Evolutionary conservation across 2,888 invertebrate species (phyloP).

Genomic region (Mactromeris polynyma): DNA sequence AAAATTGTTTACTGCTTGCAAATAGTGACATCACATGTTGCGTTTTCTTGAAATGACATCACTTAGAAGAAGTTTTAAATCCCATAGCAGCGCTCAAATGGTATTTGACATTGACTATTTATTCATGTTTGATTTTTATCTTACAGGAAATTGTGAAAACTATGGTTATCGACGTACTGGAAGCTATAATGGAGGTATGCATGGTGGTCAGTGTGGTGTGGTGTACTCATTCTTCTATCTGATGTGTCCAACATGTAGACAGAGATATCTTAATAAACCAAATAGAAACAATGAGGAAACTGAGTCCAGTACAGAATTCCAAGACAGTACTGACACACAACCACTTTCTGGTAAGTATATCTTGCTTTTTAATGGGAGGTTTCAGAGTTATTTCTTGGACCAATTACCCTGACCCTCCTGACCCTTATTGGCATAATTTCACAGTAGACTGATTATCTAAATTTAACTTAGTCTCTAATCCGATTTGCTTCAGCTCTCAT

Average conservation of each 20-base stretch:
- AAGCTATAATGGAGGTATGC: constrained; percentile 86
- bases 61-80: no score
- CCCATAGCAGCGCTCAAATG: no score
- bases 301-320: constrained; percentile 69
- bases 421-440: no score
- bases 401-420: no score
- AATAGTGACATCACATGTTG: no score
- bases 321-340: constrained; percentile 53
- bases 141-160: constrained; percentile 81
- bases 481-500: no score
- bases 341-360: constrained; percentile 13
- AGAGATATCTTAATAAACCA: constrained; percentile 86
- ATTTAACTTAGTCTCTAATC: no score
- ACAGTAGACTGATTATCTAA: no score
- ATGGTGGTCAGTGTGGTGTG: constrained; percentile 89
- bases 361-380: no score
- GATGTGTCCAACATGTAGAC: constrained; percentile 89
- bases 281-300: not conserved
- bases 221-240: constrained; percentile 87
- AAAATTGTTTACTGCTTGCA: no score
- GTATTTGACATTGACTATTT: not conserved
- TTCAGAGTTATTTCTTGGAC: no score
- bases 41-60: no score
- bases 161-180: constrained; percentile 85
- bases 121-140: not conserved